phyloP scores from a whole-genome alignment of 2,888 invertebrate genomes.

The Liopterus haemorrhoidalis region DNA sequence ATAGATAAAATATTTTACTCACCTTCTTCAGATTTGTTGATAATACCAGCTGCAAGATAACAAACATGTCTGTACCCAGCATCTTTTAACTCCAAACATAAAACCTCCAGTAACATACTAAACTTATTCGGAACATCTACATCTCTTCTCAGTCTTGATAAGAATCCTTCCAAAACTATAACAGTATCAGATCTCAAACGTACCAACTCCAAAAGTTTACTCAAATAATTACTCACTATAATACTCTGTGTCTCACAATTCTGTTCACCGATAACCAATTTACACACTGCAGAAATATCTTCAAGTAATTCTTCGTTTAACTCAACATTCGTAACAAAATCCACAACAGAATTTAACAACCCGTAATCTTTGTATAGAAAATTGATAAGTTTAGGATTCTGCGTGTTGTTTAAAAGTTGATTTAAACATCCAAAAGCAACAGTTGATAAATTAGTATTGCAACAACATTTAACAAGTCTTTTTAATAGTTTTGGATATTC shows the following conservation, averaged over 20 bases:
- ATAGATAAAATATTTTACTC: too few species aligned
- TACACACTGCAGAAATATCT: conserved; percentile 45
- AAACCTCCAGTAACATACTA: too few species aligned
- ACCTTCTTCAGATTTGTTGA: conserved; percentile 50
- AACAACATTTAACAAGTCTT: too few species aligned
- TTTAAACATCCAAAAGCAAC: too few species aligned
- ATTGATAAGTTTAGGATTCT: too few species aligned
- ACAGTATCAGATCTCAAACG: conserved; percentile 43
- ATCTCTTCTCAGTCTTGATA: conserved; percentile 47
- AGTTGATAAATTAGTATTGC: too few species aligned
- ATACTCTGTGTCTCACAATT: conserved; percentile 45
- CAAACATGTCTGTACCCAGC: conserved; percentile 46
- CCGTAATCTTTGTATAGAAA: too few species aligned
- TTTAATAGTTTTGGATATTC: too few species aligned
- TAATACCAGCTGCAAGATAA: conserved; percentile 51
- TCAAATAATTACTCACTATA: conserved; percentile 45
- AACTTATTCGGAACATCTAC: conserved; percentile 40
- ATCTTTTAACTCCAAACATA: too few species aligned
- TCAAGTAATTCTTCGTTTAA: conserved; percentile 37
- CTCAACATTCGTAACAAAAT: conserved; percentile 23
- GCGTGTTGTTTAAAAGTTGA: too few species aligned
- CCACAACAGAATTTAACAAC: too few species aligned
- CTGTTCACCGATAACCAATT: conserved; percentile 46
- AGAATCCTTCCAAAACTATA: conserved; percentile 50
- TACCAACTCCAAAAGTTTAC: conserved; percentile 35